Percentiles rank a stretch among this genome's conserved stretches.
Evolutionary conservation across 2,888 invertebrate genomes (phyloP).

Genomic region (Drosophila recens): DNA sequence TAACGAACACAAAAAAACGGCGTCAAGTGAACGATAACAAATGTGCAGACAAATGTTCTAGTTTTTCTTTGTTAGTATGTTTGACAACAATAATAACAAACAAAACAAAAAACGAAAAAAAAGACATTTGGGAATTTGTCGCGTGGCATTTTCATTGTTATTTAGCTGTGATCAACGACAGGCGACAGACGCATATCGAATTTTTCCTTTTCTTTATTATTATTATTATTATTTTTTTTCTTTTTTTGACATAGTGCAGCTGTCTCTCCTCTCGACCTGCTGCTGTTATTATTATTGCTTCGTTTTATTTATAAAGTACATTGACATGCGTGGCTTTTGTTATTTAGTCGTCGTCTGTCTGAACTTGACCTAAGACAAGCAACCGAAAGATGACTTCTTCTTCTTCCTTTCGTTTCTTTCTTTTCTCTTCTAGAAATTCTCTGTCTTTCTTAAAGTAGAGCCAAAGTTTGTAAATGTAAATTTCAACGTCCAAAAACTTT

Average conservation of each 20-base stretch:
- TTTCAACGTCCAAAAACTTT: constrained; percentile 9
- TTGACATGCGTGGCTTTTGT: constrained; percentile 31
- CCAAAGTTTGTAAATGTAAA: constrained; percentile 33
- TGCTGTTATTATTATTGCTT: constrained; percentile 17
- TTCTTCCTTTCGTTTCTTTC: neutral
- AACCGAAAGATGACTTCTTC: constrained; percentile 4
- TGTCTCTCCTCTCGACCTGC: constrained; percentile 1
- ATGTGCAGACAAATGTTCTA: constrained; percentile 33
- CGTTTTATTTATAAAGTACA: constrained; percentile 25
- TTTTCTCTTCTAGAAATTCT: neutral
- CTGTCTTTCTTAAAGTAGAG: constrained; percentile 11
- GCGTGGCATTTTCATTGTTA: constrained; percentile 51
- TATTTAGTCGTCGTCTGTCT: constrained; percentile 14
- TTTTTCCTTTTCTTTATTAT: constrained; percentile 3
- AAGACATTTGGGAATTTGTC: constrained; percentile 43
- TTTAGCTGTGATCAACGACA: constrained; percentile 36
- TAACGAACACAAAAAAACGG: constrained; percentile 1
- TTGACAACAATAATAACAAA: constrained; percentile 36
- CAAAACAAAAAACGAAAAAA: neutral
- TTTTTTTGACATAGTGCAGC: constrained; percentile 9
- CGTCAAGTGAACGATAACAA: constrained; percentile 28
- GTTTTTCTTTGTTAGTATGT: constrained; percentile 27
- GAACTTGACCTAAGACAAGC: constrained; percentile 37
- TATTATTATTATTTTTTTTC: neutral
- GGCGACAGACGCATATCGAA: constrained; percentile 12